These are phyloP conservation scores for Boulengerochromis microlepis DNA, from an alignment of 2,113 vertebrate genomes.

Conservation along the genomic window DNA sequence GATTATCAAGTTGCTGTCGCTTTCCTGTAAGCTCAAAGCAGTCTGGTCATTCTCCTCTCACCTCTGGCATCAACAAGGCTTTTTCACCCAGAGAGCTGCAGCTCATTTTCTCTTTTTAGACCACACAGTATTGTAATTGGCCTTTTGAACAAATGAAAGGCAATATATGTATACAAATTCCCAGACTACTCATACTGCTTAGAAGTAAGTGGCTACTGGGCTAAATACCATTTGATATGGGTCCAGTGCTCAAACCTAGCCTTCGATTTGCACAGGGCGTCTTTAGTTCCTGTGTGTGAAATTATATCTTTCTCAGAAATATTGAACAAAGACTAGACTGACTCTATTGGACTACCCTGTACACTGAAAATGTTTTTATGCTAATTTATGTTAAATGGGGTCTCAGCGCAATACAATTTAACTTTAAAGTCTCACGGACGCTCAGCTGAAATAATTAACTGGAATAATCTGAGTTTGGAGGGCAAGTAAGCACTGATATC, in stretches of 20 bases:
- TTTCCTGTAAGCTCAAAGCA: not conserved
- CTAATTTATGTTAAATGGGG: not conserved
- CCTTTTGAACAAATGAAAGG: not conserved
- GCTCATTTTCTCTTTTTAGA: not conserved
- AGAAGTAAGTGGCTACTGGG: not conserved
- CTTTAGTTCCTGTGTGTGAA: not conserved
- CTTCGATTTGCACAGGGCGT: accelerated
- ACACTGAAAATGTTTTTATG: not conserved
- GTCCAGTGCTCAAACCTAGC: not conserved
- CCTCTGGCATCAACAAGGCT: not conserved
- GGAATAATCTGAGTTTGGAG: not conserved
- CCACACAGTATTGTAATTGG: not conserved
- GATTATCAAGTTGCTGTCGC: not conserved
- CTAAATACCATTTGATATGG: not conserved
- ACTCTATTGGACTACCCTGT: not conserved
- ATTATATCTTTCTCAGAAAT: not conserved
- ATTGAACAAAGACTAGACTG: not conserved
- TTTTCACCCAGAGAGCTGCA: not conserved
- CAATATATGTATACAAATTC: not conserved
- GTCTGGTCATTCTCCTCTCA: accelerated
- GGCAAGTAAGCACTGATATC: not conserved
- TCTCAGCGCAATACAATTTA: not conserved
- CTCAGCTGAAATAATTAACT: not conserved
- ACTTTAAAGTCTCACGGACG: not conserved
- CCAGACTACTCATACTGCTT: not conserved